phyloP scores from a whole-genome alignment of 2,888 invertebrate species.

The Therioaphis trifolii region DNA sequence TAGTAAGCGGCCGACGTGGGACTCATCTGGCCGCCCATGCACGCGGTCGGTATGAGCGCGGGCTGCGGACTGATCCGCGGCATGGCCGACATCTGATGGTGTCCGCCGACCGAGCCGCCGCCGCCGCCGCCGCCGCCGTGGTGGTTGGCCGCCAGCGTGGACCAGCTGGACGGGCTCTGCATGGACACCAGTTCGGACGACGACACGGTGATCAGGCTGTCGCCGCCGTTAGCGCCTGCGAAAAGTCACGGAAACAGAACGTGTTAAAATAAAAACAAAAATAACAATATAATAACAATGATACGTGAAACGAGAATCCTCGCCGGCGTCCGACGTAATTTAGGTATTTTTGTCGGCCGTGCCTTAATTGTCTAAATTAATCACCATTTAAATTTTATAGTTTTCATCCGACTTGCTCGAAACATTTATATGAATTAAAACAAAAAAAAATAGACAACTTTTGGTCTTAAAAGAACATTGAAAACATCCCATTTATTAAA shows the following conservation, averaged over 20 bases:
- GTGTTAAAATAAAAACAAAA: too few species aligned
- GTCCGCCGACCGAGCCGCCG: slow-evolving; percentile 39
- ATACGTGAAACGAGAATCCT: too few species aligned
- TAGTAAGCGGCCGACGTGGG: slow-evolving; percentile 65
- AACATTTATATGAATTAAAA: too few species aligned
- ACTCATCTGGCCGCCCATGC: slow-evolving; percentile 64
- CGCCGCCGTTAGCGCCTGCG: slow-evolving; percentile 62
- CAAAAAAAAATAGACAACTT: too few species aligned
- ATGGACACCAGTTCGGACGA: slow-evolving; percentile 66
- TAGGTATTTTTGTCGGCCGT: too few species aligned
- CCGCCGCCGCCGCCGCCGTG: neutral
- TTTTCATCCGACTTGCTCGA: too few species aligned
- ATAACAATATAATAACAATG: neutral
- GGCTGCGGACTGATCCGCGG: slow-evolving; percentile 64
- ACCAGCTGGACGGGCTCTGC: slow-evolving; percentile 65
- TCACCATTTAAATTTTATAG: too few species aligned
- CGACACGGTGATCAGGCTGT: slow-evolving; percentile 64
- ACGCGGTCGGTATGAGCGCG: slow-evolving; percentile 57
- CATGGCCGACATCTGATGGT: slow-evolving; percentile 61
- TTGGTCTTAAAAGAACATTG: too few species aligned
- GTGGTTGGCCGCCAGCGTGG: slow-evolving; percentile 62
- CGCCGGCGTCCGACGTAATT: too few species aligned
- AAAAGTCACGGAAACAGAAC: neutral
- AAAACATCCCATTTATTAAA: too few species aligned
- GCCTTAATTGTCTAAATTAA: too few species aligned